Conservation (phyloP, 2,888 invertebrate species). For the Pyrrhia umbra region DNA sequence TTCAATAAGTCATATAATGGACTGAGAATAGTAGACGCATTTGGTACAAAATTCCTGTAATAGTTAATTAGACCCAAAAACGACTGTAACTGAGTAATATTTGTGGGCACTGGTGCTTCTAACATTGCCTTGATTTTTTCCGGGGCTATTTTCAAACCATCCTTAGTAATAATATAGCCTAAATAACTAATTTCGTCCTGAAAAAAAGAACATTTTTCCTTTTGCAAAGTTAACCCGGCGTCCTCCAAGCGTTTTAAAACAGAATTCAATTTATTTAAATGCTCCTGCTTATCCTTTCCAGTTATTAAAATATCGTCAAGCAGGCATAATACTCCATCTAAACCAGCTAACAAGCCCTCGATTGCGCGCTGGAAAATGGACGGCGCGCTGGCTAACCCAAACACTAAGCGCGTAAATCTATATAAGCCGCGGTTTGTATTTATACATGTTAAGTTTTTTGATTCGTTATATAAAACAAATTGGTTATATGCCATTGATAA, state of each 20-base stretch:
- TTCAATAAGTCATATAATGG: slow-evolving; percentile 18
- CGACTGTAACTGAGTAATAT: neutral
- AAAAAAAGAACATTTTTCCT: slow-evolving; percentile 9
- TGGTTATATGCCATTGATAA: slow-evolving; percentile 7
- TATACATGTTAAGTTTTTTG: slow-evolving; percentile 13
- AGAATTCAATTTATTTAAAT: neutral
- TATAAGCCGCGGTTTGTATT: slow-evolving; percentile 5
- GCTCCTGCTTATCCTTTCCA: neutral
- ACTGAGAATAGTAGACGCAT: neutral
- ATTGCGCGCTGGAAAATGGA: slow-evolving; percentile 7
- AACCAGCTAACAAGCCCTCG: neutral
- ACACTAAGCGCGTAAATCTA: slow-evolving; percentile 10
- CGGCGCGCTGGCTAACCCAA: slow-evolving; percentile 16
- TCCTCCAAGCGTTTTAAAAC: slow-evolving; percentile 2
- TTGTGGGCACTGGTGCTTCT: slow-evolving; percentile 36
- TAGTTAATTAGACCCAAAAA: slow-evolving; percentile 1
- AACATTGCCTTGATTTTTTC: slow-evolving; percentile 45
- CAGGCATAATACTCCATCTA: slow-evolving; percentile 8
- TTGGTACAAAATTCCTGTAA: slow-evolving; percentile 1
- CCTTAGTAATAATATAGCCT: neutral
- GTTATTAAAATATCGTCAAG: slow-evolving; percentile 2
- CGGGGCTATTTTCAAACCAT: slow-evolving; percentile 3
- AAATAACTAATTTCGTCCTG: slow-evolving; percentile 4
- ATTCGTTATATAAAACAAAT: neutral
- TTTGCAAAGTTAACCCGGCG: neutral